Conservation (phyloP, 2,888 invertebrate species). For the Scaptomyza cyrtandrae region DNA sequence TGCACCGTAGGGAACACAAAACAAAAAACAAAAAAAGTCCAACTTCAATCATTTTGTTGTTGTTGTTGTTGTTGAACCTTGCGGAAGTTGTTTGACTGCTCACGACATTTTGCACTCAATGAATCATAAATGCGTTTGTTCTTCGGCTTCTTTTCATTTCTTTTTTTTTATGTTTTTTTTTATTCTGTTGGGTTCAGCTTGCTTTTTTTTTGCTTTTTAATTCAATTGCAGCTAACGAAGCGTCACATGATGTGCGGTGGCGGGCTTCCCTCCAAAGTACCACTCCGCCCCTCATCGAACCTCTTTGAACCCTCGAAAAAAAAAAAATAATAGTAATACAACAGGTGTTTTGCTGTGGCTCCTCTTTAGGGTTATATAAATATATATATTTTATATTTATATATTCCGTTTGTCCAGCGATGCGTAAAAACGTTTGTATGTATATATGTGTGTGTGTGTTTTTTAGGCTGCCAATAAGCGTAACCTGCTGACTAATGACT, state of each 20-base stretch:
- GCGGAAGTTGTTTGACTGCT: conserved; percentile 64
- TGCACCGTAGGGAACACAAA: conserved; percentile 9
- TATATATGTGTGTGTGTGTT: conserved; percentile 7
- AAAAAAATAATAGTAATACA: conserved; percentile 32
- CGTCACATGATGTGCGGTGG: conserved; percentile 38
- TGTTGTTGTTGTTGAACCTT: conserved; percentile 24
- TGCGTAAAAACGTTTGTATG: conserved; percentile 49
- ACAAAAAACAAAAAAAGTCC: background rate
- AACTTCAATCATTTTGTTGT: conserved; percentile 41
- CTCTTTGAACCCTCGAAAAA: conserved; percentile 21
- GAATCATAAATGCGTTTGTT: conserved; percentile 60
- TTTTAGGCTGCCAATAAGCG: conserved; percentile 31
- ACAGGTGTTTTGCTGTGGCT: conserved; percentile 61
- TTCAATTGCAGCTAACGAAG: conserved; percentile 67
- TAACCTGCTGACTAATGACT: conserved; percentile 41
- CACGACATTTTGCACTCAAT: conserved; percentile 68
- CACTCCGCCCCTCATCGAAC: conserved; percentile 2
- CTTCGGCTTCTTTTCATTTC: conserved; percentile 8
- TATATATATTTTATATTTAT: conserved; percentile 22
- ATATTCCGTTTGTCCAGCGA: conserved; percentile 38
- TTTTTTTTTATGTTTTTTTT: conserved; percentile 13
- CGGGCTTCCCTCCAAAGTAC: background rate
- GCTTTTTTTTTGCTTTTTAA: conserved; percentile 26
- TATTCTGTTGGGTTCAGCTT: conserved; percentile 3
- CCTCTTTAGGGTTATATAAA: background rate